Conservation (phyloP, 1,140 invertebrate genomes). For the Sinella curviseta region DNA sequence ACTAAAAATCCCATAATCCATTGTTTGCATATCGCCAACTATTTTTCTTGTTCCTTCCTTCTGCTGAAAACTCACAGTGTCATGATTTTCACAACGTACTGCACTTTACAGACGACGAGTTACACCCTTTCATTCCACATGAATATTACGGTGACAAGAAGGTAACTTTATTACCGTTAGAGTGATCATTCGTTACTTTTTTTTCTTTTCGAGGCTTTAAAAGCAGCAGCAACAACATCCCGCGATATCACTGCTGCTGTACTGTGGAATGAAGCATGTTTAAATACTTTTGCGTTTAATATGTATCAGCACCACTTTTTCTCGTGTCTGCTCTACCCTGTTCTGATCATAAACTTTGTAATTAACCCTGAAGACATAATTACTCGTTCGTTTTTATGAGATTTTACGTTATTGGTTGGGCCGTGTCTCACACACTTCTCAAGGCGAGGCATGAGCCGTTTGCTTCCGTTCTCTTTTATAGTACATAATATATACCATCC, state of each 20-base stretch:
- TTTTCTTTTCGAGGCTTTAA: no score
- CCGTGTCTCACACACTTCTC: background rate
- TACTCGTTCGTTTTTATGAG: constrained; percentile 20
- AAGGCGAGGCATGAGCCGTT: no score
- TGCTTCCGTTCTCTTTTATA: no score
- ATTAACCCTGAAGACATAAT: constrained; percentile 25
- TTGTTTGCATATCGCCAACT: no score
- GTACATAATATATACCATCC: background rate
- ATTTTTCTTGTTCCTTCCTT: no score
- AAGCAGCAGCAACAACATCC: no score
- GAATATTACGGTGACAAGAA: background rate
- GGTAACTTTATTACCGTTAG: background rate
- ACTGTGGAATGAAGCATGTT: no score
- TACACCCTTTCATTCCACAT: background rate
- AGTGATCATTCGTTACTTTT: background rate
- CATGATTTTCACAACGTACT: no score
- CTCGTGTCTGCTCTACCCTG: background rate
- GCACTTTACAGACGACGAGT: background rate
- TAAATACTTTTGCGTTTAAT: no score
- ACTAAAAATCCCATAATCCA: no score
- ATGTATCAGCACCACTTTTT: background rate
- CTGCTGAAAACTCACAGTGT: no score
- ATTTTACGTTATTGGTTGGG: constrained; percentile 23
- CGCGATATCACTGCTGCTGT: no score
- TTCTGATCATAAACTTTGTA: constrained; percentile 16